These are phyloP conservation scores for Tanypteryx hageni DNA, from an alignment of 2,888 invertebrate species.

Conservation along the genomic window DNA sequence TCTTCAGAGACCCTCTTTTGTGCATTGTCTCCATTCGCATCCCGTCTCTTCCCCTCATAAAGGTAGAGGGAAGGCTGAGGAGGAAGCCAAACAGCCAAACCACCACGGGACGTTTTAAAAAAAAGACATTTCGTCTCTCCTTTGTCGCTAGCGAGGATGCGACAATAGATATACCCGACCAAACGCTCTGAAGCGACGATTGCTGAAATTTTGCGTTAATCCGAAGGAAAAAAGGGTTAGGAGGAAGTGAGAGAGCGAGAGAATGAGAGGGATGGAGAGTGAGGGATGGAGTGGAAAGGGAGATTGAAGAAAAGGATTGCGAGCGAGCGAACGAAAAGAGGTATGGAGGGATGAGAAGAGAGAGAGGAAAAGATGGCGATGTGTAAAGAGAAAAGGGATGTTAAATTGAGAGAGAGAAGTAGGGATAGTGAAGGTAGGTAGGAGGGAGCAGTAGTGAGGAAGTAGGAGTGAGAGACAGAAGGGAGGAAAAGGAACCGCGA, in stretches of 20 bases:
- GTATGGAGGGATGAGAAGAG: not conserved
- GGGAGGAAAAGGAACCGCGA: not conserved
- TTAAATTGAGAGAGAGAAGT: not conserved
- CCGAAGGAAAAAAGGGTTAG: not conserved
- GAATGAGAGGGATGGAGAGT: not conserved
- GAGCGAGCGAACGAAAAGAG: not conserved
- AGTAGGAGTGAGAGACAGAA: too few species aligned
- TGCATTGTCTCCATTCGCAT: slow-evolving; percentile 21
- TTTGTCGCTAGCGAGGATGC: not conserved
- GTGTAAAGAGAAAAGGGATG: not conserved
- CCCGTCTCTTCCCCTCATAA: not conserved
- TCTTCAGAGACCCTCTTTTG: not conserved
- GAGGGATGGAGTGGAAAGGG: not conserved
- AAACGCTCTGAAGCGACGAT: not conserved
- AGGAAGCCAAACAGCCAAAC: slow-evolving; percentile 14
- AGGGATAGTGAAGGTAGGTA: too few species aligned
- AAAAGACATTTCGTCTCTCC: not conserved
- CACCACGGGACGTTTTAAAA: not conserved
- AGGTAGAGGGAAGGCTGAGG: not conserved
- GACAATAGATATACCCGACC: not conserved
- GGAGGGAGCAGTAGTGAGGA: too few species aligned
- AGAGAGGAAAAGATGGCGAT: not conserved
- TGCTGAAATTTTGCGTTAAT: not conserved
- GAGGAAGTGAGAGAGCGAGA: too few species aligned
- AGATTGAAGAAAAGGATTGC: not conserved